These are phyloP conservation scores for Quiscalus mexicanus DNA, from an alignment of 2,113 vertebrate genomes.

Conservation along the genomic window DNA sequence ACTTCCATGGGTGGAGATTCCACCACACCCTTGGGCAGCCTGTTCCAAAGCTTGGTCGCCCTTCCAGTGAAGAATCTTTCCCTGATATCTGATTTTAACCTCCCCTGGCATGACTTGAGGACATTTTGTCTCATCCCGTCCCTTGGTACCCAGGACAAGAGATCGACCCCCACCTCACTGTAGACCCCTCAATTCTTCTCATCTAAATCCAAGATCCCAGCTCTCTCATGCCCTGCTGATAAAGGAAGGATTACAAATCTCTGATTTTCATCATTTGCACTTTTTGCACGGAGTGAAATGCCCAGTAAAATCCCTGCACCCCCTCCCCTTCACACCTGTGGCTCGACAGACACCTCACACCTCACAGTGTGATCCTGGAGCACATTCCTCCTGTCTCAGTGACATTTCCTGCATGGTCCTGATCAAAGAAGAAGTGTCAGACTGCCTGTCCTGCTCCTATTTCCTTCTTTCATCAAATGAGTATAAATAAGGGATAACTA, in stretches of 20 bases:
- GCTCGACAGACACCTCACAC: not conserved
- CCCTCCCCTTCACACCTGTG: not conserved
- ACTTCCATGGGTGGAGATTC: no score
- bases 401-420: not conserved
- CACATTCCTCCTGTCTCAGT: not conserved
- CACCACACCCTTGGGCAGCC: not conserved
- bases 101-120: not conserved
- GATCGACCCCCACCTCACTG: not conserved
- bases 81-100: not conserved
- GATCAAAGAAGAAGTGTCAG: constrained; percentile 27
- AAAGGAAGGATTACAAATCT: not conserved
- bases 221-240: not conserved
- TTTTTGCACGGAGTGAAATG: not conserved
- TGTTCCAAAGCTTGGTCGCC: not conserved
- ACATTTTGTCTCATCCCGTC: not conserved
- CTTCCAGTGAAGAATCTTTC: not conserved
- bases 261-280: not conserved
- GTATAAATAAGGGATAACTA: constrained; percentile 48
- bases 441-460: not conserved
- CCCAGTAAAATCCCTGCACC: not conserved
- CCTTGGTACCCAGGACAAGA: no score
- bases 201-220: not conserved
- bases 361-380: rapidly evolving
- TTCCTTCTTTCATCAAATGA: constrained; percentile 7
- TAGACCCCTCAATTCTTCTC: not conserved